Percentiles rank a stretch among this genome's conserved stretches.
phyloP scores from a whole-genome alignment of 2,888 invertebrate species.

The Hemaris fuciformis region DNA sequence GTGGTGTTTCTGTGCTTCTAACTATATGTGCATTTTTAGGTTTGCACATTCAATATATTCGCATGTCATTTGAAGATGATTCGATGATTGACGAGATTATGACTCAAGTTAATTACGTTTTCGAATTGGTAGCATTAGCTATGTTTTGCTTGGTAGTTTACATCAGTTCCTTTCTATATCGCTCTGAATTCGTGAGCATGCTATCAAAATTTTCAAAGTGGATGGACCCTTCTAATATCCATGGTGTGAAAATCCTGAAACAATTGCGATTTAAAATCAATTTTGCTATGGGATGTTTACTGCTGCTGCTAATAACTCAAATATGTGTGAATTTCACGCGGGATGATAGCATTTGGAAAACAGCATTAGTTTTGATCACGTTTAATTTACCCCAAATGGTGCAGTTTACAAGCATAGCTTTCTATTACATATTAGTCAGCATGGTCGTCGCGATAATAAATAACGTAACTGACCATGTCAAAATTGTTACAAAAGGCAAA shows the following conservation, averaged over 20 bases:
- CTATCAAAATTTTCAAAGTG: slow-evolving; percentile 49
- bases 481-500: slow-evolving; percentile 23
- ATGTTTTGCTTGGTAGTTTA: slow-evolving; percentile 47
- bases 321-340: slow-evolving; percentile 51
- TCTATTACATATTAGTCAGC: slow-evolving; percentile 52
- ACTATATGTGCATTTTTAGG: slow-evolving; percentile 42
- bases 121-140: slow-evolving; percentile 46
- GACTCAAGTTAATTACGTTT: slow-evolving; percentile 59
- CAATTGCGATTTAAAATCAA: slow-evolving; percentile 43
- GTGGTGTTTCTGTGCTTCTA: slow-evolving; percentile 41
- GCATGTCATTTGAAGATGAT: slow-evolving; percentile 35
- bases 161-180: slow-evolving; percentile 44
- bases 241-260: slow-evolving; percentile 34
- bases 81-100: slow-evolving; percentile 45
- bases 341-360: slow-evolving; percentile 54
- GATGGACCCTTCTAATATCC: slow-evolving; percentile 33
- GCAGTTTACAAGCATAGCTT: slow-evolving; percentile 50
- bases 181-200: slow-evolving; percentile 49
- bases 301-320: slow-evolving; percentile 38
- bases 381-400: slow-evolving; percentile 59
- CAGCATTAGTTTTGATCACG: slow-evolving; percentile 47
- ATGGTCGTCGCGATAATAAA: slow-evolving; percentile 46
- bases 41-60: slow-evolving; percentile 47
- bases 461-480: slow-evolving; percentile 38
- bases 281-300: slow-evolving; percentile 30